phyloP scores from a whole-genome alignment of 1,140 invertebrate genomes.

The Anagrus nilaparvatae region DNA sequence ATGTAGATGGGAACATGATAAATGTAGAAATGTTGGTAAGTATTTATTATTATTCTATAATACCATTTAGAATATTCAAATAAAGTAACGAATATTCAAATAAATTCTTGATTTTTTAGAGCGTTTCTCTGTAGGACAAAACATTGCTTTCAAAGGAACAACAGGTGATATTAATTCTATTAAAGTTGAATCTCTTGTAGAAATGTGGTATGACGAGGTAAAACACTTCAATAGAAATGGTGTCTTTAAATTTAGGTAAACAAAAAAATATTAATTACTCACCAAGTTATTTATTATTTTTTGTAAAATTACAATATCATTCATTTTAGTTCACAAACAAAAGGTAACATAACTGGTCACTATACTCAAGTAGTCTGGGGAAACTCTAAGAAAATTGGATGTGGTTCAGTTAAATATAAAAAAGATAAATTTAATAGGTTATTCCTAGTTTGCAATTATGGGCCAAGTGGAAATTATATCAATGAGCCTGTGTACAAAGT shows the following conservation, averaged over 20 bases:
- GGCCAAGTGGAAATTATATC: slow-evolving; percentile 31
- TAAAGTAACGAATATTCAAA: too few species aligned
- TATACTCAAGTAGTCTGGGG: slow-evolving; percentile 42
- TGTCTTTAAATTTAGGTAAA: slow-evolving; percentile 9
- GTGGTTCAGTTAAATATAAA: slow-evolving; percentile 18
- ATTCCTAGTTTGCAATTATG: slow-evolving; percentile 38
- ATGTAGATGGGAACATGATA: slow-evolving; percentile 45
- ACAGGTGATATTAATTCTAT: background rate
- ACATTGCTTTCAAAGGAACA: slow-evolving; percentile 8
- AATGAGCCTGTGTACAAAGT: slow-evolving; percentile 18
- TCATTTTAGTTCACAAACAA: slow-evolving; percentile 7
- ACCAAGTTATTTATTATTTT: background rate
- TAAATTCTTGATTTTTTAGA: background rate
- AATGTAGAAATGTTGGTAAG: slow-evolving; percentile 41
- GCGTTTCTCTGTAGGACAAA: slow-evolving; percentile 15
- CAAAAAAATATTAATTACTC: background rate
- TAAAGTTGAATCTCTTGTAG: slow-evolving; percentile 1
- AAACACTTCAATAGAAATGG: slow-evolving; percentile 5
- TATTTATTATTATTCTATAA: slow-evolving; percentile 12
- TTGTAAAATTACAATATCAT: background rate
- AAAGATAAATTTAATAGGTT: slow-evolving; percentile 13
- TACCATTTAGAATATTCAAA: background rate
- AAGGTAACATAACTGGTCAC: slow-evolving; percentile 22
- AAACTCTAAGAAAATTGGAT: slow-evolving; percentile 34
- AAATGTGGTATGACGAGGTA: slow-evolving; percentile 18